Percentiles rank a stretch among this genome's conserved stretches.
Evolutionary conservation across 2,113 vertebrate genomes (phyloP).

Genomic region (Anolis sagrei): DNA sequence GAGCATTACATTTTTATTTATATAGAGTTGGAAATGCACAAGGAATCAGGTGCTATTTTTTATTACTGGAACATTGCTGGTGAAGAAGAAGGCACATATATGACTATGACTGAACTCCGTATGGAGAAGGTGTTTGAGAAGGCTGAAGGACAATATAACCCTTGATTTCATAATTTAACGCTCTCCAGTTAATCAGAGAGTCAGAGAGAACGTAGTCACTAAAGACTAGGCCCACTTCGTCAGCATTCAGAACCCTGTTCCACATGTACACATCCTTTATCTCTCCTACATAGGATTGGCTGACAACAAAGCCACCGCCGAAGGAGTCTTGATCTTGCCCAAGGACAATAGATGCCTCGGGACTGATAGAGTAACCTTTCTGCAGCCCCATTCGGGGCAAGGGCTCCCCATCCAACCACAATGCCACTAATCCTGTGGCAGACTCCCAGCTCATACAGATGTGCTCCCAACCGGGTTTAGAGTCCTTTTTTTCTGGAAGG

Average conservation of each 20-base stretch:
- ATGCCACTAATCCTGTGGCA: background rate
- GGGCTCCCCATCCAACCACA: constrained; percentile 44
- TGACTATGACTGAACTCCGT: too few relatives aligned
- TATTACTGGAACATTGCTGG: too few relatives aligned
- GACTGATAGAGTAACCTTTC: background rate
- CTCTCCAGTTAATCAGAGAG: constrained; percentile 24
- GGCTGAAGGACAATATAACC: background rate
- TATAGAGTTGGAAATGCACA: too few relatives aligned
- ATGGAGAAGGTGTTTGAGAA: background rate
- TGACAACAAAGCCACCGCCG: constrained; percentile 21
- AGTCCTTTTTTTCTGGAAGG: background rate
- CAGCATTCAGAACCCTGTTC: background rate
- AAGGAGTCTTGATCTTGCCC: constrained; percentile 38
- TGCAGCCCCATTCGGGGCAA: constrained; percentile 1
- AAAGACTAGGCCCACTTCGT: background rate
- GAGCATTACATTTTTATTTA: too few relatives aligned
- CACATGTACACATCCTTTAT: constrained; percentile 34
- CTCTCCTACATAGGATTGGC: constrained; percentile 35
- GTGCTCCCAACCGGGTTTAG: background rate
- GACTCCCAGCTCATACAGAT: constrained; percentile 37
- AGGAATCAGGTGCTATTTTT: too few relatives aligned
- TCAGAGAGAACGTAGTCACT: rapidly evolving
- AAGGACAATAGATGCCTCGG: constrained; percentile 14
- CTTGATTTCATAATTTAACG: rapidly evolving
- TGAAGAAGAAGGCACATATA: too few relatives aligned